Base-by-base conservation (phyloP, 2,797 vertebrate species). In the Protosalanx chinensis region DNA sequence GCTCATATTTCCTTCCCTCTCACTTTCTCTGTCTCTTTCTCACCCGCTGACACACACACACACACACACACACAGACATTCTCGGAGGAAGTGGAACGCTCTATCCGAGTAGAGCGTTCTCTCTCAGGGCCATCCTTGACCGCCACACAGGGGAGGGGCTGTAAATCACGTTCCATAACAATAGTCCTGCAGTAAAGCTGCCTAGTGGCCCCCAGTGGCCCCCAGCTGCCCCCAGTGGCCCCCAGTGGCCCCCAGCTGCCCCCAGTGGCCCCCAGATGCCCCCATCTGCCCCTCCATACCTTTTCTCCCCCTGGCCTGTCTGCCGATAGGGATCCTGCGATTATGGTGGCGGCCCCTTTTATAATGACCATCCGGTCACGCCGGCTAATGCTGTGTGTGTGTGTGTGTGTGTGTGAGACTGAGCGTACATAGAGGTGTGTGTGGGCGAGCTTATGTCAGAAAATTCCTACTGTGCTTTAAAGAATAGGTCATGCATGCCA, bases 151-250 rank as follows among this genome's bases (percentile, higher is more conserved):
- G 5, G 72, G 67, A 23, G 4, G 72, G 67, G 49, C 46, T 46
- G 58, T 78, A 72, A 80, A 79, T 81, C 68, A 78, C 59, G 53
- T 51, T 41, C 37, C 68, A 76, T 82, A 73, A 72, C 75, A 73
- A 75, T 66, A 15, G 18, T 41, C 56, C 69, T 10, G 20, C 51
- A 1, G 12, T 79, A 74, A 76, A 76, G 56, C 35, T 20, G 49
- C 29, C 64, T 33, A 16, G 2, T 4, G 67, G 68, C 53, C 59
- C 18, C 15, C 15, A 56, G 46, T 20, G 37, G 16, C 64, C 20
- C 18, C 13, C 13, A 18, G 46, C 29, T 59, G 10, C 68, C 20
- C 64, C 63, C 30, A 76, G 76, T 69, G 70, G 16, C 30, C 62
- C 32, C 37, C 10, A 41, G 6, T 8, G 8, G 8, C 37, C 37